These are phyloP conservation scores for Anthoptus insignis DNA, from an alignment of 2,888 invertebrate genomes.

Conservation along the genomic window DNA sequence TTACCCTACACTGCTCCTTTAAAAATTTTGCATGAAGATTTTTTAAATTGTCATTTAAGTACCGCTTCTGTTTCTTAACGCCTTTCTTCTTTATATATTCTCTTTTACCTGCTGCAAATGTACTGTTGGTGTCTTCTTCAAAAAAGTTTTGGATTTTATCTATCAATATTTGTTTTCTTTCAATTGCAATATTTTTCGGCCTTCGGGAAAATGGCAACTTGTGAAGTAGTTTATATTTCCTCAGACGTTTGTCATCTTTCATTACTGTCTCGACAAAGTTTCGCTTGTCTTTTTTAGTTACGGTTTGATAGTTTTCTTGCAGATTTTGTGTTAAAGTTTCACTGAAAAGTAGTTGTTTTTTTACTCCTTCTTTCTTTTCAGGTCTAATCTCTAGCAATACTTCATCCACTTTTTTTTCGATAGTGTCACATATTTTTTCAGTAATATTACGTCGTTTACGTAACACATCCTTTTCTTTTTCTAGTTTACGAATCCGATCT, in stretches of 20 bases:
- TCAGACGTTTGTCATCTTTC: neutral
- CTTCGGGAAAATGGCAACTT: neutral
- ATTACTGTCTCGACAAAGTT: neutral
- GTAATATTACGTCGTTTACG: slow-evolving; percentile 1
- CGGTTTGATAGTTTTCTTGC: neutral
- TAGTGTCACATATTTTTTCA: neutral
- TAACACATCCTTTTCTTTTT: slow-evolving; percentile 5
- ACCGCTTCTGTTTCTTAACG: neutral
- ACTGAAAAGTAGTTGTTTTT: neutral
- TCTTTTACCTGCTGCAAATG: neutral
- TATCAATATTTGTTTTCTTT: slow-evolving; percentile 7
- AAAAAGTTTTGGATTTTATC: slow-evolving; percentile 1
- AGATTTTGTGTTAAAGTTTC: neutral
- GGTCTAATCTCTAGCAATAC: neutral
- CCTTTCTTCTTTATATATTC: neutral
- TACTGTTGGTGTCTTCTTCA: slow-evolving; percentile 2
- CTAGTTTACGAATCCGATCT: neutral
- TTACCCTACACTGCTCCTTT: slow-evolving; percentile 7
- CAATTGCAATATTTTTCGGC: neutral
- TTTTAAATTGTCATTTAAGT: slow-evolving; percentile 6
- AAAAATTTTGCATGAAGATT: neutral
- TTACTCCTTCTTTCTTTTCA: neutral
- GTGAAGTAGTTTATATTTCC: neutral
- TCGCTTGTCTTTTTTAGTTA: slow-evolving; percentile 1
- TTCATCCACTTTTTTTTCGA: slow-evolving; percentile 2